Base-by-base conservation (phyloP, 2,797 vertebrate species). In the Aphelocoma californica region DNA sequence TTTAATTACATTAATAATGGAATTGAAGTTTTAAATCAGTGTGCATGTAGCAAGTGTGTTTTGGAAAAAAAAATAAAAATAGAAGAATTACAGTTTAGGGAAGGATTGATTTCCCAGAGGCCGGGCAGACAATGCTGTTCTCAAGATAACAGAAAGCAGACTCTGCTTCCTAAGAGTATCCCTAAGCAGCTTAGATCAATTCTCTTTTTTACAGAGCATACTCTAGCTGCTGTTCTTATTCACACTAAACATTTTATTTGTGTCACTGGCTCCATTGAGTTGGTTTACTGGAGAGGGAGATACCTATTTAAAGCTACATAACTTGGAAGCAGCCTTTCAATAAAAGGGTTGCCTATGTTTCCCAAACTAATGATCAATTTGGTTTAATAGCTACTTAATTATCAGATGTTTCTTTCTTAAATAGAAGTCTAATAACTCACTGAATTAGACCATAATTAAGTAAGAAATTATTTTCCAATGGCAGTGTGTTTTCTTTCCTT, bases 341-440 rank as follows among this genome's bases (percentile, higher is more conserved):
- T 74, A 29, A 81, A 88, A 88, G 20, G 4, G 10, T 36, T 91
- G 32, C 18, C 50, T 69, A 10, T 44, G 47, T 88, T 93, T 79
- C 54, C 18, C 40, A 92, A 91, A 75, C 38, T 58, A 72, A 92
- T 65, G 42, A 95, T 44, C 57, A 86, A 47, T 91, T 90, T 86
- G 23, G n/a, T 93, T 93, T 78, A 92, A 93, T 51, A 81, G 34
- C 32, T 75, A 9, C 65, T 88, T 90, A 92, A 91, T 74, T 72
- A 88, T 90, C 45, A 54, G 61, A 58, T 29, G 21, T 83, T 91
- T 71, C 19, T 88, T 81, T 95, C 90, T 74, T 26, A 90, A 88
- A 73, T 32, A 72, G 31, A 78, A 86, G 29, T 28, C 57, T 86
- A 88, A 83, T 81, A 93, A 92, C 14, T 87, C 69, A 83, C 42